Conservation (phyloP, 2,113 vertebrate species). For the Sminthopsis crassicaudata region DNA sequence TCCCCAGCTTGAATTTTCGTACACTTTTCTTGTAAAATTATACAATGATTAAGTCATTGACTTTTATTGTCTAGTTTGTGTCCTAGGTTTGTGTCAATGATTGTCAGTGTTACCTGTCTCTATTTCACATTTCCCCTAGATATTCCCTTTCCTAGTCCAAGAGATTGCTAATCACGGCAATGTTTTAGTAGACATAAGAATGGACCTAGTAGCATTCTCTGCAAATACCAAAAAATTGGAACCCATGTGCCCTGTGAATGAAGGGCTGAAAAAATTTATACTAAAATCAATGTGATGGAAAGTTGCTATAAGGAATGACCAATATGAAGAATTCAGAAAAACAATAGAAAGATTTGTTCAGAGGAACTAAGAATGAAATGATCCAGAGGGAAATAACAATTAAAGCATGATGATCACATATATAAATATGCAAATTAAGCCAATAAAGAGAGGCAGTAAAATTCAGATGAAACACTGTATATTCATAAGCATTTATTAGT, state of each 20-base stretch:
- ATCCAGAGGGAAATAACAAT: background rate
- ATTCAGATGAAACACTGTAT: background rate
- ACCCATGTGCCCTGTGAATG: background rate
- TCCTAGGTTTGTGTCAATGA: background rate
- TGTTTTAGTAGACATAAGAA: background rate
- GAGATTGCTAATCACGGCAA: background rate
- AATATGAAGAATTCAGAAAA: background rate
- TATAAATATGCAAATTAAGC: background rate
- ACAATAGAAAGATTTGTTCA: background rate
- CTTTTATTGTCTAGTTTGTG: constrained; percentile 11
- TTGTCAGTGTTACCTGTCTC: background rate
- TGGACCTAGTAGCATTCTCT: background rate
- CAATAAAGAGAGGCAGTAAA: background rate
- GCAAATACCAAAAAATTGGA: background rate
- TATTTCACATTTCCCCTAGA: constrained; percentile 12
- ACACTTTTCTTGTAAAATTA: constrained; percentile 1
- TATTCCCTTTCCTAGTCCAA: constrained; percentile 26
- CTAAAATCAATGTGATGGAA: background rate
- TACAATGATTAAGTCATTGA: background rate
- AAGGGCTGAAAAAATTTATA: background rate
- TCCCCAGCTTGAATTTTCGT: background rate
- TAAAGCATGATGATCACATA: background rate
- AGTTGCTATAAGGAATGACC: background rate
- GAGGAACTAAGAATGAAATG: background rate
- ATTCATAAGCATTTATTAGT: background rate